Evolutionary conservation across 2,888 invertebrate genomes (phyloP), one percentile per base, ranked within the genome.

Genomic region (Agrochola macilenta): DNA sequence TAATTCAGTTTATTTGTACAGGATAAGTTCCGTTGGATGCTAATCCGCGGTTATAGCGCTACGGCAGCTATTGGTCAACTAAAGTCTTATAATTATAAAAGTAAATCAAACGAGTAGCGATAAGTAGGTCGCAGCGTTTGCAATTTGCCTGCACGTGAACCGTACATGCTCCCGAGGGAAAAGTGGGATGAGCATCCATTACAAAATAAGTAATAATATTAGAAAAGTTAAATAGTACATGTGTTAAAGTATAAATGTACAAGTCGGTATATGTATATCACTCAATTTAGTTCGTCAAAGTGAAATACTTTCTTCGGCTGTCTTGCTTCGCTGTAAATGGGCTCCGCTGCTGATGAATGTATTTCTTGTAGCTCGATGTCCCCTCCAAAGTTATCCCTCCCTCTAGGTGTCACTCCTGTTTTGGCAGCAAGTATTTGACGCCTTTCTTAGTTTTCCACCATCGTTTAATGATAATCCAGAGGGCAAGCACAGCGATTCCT

Each of bases 331-430:
- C 58, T 58, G 26, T 26, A 43, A 43, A 64, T n/a, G 43, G 65
- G n/a, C 8, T 65, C n/a, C 65, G 43, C 43, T 43, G 65, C 65
- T 46, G 26, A 46, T 12, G 43, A 46, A 17, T 26, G n/a, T 46
- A 65, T 65, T 64, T 65, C 43, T 65, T 43, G 43, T 65, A 65
- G 64, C 43, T 64, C 64, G 43, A 64, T 64, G 64, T 43, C 64
- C 43, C n/a, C 17, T 64, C 43, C 46, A 26, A 26, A 26, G 26
- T 65, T 46, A 26, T 46, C 65, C 26, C 46, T 65, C 46, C 65
- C 65, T 43, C n/a, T 65, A 49, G 46, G 65, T 65, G 26, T 65
- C 65, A 49, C 46, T 49, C 46, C 26, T 49, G 49, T 26, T 66
- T 26, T 65, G 20, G 39, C 39, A 35, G 20, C 46, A 26, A 49